Percentiles rank a stretch among this genome's conserved stretches.
Evolutionary conservation across 2,113 vertebrate genomes (phyloP).

Genomic region (Anseranas semipalmata): DNA sequence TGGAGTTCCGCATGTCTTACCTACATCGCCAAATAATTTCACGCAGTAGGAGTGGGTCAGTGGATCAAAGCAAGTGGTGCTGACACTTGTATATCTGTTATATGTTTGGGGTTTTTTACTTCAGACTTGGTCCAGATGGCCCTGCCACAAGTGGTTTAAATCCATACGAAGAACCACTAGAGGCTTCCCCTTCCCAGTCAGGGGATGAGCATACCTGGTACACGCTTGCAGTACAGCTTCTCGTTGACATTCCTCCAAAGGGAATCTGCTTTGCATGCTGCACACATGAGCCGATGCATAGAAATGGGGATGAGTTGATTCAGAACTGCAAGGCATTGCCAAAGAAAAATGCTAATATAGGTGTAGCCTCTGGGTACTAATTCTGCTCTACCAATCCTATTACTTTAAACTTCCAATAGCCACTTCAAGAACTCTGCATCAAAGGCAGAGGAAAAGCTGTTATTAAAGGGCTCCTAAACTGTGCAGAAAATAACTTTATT

Average conservation of each 20-base stretch:
- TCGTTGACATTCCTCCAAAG: neutral
- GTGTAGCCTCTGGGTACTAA: neutral
- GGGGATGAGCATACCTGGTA: rapidly evolving
- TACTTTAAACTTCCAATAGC: neutral
- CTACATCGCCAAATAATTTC: neutral
- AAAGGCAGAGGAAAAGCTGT: neutral
- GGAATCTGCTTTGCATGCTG: neutral
- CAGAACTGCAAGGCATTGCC: neutral
- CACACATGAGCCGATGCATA: neutral
- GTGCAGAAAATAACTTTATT: neutral
- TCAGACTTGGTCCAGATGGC: neutral
- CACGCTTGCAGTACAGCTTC: neutral
- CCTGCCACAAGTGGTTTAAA: neutral
- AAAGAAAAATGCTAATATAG: neutral
- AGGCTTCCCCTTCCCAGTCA: neutral
- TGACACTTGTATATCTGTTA: neutral
- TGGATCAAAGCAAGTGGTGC: neutral
- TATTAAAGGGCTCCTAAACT: neutral
- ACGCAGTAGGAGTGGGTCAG: neutral
- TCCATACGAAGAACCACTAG: neutral
- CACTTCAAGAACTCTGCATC: neutral
- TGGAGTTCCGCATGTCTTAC: neutral
- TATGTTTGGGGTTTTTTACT: neutral
- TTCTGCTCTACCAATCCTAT: neutral
- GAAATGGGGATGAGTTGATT: neutral